These are phyloP conservation scores for Chroicocephalus ridibundus DNA, from an alignment of 2,113 vertebrate species.

Conservation along the genomic window DNA sequence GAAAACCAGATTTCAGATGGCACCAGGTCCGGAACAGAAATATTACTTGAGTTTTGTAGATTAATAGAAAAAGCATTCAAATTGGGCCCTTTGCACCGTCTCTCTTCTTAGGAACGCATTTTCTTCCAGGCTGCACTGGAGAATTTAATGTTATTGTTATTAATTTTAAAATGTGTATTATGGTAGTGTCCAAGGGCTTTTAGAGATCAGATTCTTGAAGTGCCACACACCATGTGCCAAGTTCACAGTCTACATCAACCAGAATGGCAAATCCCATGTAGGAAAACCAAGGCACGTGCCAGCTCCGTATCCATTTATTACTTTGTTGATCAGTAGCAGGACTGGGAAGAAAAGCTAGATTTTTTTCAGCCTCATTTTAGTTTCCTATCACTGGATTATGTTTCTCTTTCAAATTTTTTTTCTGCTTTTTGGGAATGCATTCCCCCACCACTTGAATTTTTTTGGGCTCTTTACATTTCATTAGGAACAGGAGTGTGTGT, in stretches of 20 bases:
- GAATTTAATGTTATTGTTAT: background rate
- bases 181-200: background rate
- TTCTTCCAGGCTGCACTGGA: background rate
- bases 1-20: background rate
- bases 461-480: background rate
- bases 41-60: background rate
- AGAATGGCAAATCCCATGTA: background rate
- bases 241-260: background rate
- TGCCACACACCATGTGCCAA: fast-evolving
- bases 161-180: background rate
- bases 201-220: background rate
- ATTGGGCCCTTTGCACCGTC: background rate
- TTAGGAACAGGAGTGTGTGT: background rate
- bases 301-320: background rate
- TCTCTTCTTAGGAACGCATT: background rate
- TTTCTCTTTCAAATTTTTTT: background rate
- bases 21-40: background rate
- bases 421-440: background rate
- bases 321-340: background rate
- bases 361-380: background rate
- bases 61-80: background rate
- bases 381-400: background rate
- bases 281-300: background rate
- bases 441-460: background rate
- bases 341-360: background rate